Evolutionary conservation across 92 coral and sea anemone species (phyloP).

Genomic region (Pocillopora meandrina): DNA sequence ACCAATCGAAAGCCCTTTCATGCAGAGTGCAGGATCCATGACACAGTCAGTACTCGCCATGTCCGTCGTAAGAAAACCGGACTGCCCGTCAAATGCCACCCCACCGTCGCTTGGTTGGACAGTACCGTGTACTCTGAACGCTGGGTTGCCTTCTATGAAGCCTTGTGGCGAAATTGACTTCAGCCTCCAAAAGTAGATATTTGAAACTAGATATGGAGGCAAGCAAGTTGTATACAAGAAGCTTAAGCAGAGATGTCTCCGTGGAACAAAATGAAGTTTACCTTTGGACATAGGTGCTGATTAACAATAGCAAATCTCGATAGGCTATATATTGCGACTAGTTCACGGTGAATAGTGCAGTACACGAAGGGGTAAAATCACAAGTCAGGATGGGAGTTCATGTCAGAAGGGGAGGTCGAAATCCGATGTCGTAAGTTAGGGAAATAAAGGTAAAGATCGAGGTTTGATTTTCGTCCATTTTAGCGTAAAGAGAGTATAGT

Average conservation of each 20-base stretch:
- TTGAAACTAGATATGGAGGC: conserved; percentile 30
- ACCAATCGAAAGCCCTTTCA: conserved; percentile 82
- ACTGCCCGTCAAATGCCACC: conserved; percentile 72
- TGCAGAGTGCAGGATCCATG: conserved; percentile 69
- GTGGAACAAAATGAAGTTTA: no score
- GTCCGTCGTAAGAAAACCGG: conserved; percentile 79
- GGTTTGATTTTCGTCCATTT: no score
- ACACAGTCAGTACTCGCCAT: conserved; percentile 77
- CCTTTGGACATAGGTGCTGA: no score
- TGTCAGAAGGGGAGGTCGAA: no score
- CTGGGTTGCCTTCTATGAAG: conserved; percentile 83
- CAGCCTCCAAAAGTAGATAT: conserved; percentile 82
- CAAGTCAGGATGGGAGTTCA: no score
- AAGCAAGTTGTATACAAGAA: not conserved
- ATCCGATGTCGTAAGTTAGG: no score
- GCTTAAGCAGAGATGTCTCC: not conserved
- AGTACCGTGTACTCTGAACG: conserved; percentile 80
- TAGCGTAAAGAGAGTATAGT: no score
- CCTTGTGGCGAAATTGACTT: conserved; percentile 52
- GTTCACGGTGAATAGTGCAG: no score
- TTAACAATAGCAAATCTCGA: no score
- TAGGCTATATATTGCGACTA: no score
- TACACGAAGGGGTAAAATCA: no score
- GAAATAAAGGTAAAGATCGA: no score
- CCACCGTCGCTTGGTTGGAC: conserved; percentile 68